These are phyloP conservation scores for Geopemphigus sp. DNA, from an alignment of 1,140 invertebrate species.

Conservation along the genomic window DNA sequence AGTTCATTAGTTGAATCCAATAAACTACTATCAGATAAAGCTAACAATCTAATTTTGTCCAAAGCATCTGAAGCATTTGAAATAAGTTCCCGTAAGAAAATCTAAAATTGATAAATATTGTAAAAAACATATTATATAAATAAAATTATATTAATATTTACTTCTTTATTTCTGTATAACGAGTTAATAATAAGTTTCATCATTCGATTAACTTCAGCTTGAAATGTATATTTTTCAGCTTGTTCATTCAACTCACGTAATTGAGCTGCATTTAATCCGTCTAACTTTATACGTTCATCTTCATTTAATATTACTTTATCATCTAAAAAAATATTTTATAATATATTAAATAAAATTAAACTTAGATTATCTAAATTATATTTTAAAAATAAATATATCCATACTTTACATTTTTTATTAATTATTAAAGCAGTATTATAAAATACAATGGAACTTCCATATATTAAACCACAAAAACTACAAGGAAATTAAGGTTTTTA, in stretches of 20 bases:
- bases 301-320: slow-evolving; percentile 79
- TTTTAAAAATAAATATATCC: no score
- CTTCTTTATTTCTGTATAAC: slow-evolving; percentile 96
- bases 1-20: slow-evolving; percentile 79
- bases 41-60: slow-evolving; percentile 91
- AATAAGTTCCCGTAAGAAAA: slow-evolving; percentile 95
- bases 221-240: slow-evolving; percentile 91
- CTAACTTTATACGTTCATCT: slow-evolving; percentile 95
- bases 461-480: no score
- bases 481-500: no score
- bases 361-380: no score
- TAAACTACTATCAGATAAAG: slow-evolving; percentile 80
- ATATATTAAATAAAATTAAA: neutral
- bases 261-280: slow-evolving; percentile 91
- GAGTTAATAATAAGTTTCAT: slow-evolving; percentile 99
- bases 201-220: slow-evolving; percentile 97
- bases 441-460: no score
- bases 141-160: slow-evolving; percentile 54
- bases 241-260: slow-evolving; percentile 87
- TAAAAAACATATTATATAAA: neutral
- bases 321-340: slow-evolving; percentile 60
- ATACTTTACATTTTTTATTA: no score
- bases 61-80: slow-evolving; percentile 95
- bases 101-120: slow-evolving; percentile 61
- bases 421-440: no score